These are phyloP conservation scores for Muraenolepis orangiensis DNA, from an alignment of 2,797 vertebrate species.

Conservation along the genomic window DNA sequence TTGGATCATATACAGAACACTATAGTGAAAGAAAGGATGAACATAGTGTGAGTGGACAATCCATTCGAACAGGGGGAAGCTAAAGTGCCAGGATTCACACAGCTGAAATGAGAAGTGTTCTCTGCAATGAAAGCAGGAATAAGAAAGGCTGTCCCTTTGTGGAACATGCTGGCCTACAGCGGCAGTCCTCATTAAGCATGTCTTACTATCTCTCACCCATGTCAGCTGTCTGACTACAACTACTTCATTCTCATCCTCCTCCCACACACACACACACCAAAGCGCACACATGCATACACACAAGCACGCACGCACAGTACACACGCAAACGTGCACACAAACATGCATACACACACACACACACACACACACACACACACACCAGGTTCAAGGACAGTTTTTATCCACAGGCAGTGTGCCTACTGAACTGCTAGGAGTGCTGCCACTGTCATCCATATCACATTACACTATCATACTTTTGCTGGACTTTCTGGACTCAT, in stretches of 20 bases:
- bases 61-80: background rate
- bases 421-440: too few relatives aligned
- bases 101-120: background rate
- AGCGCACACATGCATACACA: background rate
- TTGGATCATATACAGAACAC: background rate
- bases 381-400: too few relatives aligned
- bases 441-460: too few relatives aligned
- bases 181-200: slow-evolving; percentile 67
- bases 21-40: background rate
- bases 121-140: background rate
- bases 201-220: slow-evolving; percentile 46
- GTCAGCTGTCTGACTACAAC: slow-evolving; percentile 51
- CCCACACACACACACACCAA: background rate
- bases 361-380: slow-evolving; percentile 34
- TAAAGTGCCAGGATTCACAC: background rate
- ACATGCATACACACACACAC: background rate
- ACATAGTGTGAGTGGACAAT: background rate
- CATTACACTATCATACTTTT: too few relatives aligned
- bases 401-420: too few relatives aligned
- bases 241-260: background rate
- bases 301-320: background rate
- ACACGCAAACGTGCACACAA: slow-evolving; percentile 52
- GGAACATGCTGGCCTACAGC: background rate
- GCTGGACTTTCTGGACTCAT: too few relatives aligned
- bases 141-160: background rate